Evolutionary conservation across 1,140 invertebrate genomes (phyloP).

Genomic region (Brachionus koreanus): DNA sequence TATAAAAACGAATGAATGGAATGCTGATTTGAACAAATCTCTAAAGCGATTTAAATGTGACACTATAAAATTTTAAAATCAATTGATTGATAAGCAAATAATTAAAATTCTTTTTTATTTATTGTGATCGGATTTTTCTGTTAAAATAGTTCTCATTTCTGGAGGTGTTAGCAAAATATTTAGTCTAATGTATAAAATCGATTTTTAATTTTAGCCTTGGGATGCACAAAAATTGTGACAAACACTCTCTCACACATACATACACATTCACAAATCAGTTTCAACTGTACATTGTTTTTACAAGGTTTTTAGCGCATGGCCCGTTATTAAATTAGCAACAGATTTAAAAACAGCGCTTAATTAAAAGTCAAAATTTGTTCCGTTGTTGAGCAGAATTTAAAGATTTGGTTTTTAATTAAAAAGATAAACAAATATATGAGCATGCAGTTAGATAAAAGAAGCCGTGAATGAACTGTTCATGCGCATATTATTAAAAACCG

Average conservation of each 20-base stretch:
- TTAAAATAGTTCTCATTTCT: neutral
- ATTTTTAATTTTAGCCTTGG: neutral
- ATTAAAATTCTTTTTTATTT: slow-evolving; percentile 12
- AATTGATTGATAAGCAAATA: slow-evolving; percentile 43
- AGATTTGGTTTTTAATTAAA: slow-evolving; percentile 26
- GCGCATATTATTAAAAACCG: neutral
- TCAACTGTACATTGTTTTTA: neutral
- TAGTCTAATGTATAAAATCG: neutral
- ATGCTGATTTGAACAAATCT: slow-evolving; percentile 14
- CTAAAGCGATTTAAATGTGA: slow-evolving; percentile 18
- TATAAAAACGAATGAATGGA: slow-evolving; percentile 6
- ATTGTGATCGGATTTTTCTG: neutral
- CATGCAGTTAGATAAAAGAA: neutral
- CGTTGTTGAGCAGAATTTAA: neutral
- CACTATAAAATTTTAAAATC: neutral
- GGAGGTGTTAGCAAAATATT: slow-evolving; percentile 34
- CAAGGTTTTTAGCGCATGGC: neutral
- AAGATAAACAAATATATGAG: slow-evolving; percentile 38
- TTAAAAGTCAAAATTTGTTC: slow-evolving; percentile 30
- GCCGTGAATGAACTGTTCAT: neutral
- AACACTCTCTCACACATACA: too few species aligned
- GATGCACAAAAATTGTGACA: neutral
- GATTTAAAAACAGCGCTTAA: slow-evolving; percentile 32
- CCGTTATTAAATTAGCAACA: slow-evolving; percentile 31
- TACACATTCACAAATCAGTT: neutral